Percentiles rank a stretch among this genome's conserved stretches.
Evolutionary conservation across 2,888 invertebrate species (phyloP).

Genomic region (Dolomedes plantarius): DNA sequence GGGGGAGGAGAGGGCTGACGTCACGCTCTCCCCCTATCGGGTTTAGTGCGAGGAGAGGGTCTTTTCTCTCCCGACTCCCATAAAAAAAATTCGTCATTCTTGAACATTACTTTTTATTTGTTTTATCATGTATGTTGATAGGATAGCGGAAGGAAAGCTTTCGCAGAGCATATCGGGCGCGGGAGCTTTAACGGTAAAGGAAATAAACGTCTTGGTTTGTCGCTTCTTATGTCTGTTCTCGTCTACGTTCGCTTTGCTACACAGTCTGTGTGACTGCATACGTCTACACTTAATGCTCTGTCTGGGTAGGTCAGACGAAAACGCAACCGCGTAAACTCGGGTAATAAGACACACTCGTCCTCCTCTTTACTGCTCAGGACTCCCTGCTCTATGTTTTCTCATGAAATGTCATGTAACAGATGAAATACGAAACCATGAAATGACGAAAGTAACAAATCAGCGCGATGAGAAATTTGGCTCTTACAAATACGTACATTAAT

Average conservation of each 20-base stretch:
- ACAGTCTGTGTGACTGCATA: no score
- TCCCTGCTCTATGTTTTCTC: no score
- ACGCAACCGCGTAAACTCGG: background rate
- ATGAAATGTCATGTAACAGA: no score
- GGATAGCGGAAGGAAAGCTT: background rate
- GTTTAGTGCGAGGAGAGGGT: background rate
- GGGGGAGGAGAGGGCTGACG: constrained; percentile 33
- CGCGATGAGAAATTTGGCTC: no score
- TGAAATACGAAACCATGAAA: no score
- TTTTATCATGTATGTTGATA: background rate
- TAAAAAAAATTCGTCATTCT: constrained; percentile 31
- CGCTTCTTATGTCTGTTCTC: no score
- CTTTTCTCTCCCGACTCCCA: background rate
- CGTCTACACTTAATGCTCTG: background rate
- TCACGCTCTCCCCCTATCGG: constrained; percentile 29
- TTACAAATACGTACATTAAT: no score
- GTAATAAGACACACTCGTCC: no score
- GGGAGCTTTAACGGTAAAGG: background rate
- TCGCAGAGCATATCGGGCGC: background rate
- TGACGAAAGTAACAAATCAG: no score
- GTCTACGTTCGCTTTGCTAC: background rate
- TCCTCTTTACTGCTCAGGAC: no score
- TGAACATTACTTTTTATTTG: constrained; percentile 26
- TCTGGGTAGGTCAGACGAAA: background rate
- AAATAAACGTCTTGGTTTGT: background rate